These are phyloP conservation scores for Leucoraja erinaceus DNA, from an alignment of 2,113 vertebrate species.

Conservation along the genomic window DNA sequence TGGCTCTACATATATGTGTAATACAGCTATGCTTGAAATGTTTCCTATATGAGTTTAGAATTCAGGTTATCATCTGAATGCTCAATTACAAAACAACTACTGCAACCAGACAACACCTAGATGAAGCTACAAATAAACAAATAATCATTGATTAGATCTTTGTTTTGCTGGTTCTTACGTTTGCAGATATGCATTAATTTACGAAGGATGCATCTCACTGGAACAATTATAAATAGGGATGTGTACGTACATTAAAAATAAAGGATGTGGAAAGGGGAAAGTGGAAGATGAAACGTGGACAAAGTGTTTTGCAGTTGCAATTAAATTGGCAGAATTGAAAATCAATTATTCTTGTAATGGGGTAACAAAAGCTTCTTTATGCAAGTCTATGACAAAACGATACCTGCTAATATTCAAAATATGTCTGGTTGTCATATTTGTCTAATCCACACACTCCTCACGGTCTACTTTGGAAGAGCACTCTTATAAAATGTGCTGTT, in stretches of 20 bases:
- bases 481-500: background rate
- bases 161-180: background rate
- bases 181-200: background rate
- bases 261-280: background rate
- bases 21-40: background rate
- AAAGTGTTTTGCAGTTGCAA: background rate
- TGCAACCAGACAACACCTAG: background rate
- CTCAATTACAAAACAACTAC: background rate
- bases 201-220: background rate
- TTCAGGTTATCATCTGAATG: background rate
- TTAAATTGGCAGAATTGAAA: background rate
- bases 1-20: no score
- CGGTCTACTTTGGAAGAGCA: no score
- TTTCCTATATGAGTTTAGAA: background rate
- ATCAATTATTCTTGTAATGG: background rate
- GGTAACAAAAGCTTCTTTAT: background rate
- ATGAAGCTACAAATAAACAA: background rate
- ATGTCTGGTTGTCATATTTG: background rate
- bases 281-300: background rate
- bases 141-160: background rate
- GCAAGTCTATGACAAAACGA: background rate
- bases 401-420: background rate
- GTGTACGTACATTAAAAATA: background rate
- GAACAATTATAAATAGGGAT: background rate
- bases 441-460: no score